Evolutionary conservation across 2,113 vertebrate genomes (phyloP).

Genomic region (Suncus etruscus): DNA sequence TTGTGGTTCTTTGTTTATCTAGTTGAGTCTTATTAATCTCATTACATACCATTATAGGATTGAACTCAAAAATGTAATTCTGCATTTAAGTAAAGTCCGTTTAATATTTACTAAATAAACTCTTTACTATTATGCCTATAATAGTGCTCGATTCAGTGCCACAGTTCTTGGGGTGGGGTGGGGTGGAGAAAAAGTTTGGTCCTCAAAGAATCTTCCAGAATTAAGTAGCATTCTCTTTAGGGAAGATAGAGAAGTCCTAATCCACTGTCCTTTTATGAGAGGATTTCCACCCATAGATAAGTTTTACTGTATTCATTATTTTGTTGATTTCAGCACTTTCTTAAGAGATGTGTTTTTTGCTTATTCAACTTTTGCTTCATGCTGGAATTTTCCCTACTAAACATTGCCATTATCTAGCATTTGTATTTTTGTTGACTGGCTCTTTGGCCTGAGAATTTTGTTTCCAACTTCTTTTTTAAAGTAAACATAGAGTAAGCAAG

Average conservation of each 20-base stretch:
- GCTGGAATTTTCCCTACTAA: conserved; percentile 55
- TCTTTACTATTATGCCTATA: background rate
- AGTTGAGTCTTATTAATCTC: background rate
- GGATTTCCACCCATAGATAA: background rate
- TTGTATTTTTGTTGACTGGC: conserved; percentile 26
- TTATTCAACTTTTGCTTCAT: conserved; percentile 73
- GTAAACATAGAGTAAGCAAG: conserved; percentile 28
- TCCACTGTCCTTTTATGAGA: conserved; percentile 15
- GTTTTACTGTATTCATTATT: conserved; percentile 4
- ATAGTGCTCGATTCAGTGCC: background rate
- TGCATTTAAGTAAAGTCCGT: background rate
- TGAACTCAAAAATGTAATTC: background rate
- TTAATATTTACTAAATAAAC: background rate
- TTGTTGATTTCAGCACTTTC: conserved; percentile 66
- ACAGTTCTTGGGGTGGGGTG: background rate
- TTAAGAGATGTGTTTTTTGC: conserved; percentile 62
- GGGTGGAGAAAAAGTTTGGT: background rate
- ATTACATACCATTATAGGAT: background rate
- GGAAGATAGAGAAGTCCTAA: background rate
- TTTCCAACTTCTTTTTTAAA: conserved; percentile 29
- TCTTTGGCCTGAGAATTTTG: conserved; percentile 55
- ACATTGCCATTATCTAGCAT: conserved; percentile 62
- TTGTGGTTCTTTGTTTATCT: background rate
- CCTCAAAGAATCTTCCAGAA: conserved; percentile 47
- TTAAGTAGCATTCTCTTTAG: conserved; percentile 31